Percentiles rank a stretch among this genome's conserved stretches.
These are phyloP conservation scores for Acanthosoma haemorrhoidale DNA, from an alignment of 2,888 invertebrate species.

Conservation along the genomic window DNA sequence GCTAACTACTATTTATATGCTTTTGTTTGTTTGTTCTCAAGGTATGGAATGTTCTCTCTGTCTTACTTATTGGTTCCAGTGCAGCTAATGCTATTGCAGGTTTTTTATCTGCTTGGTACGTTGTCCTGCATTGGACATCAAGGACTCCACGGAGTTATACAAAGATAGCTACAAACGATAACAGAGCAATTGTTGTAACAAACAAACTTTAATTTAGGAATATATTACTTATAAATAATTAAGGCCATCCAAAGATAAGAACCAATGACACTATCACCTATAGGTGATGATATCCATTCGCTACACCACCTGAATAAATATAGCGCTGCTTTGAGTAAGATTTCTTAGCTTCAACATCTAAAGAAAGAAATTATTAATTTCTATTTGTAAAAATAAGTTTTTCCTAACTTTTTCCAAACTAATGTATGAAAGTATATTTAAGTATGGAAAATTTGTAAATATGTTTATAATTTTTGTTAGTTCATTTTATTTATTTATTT, in stretches of 20 bases:
- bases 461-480: not conserved
- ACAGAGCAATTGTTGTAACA: conserved; percentile 41
- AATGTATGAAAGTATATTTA: not conserved
- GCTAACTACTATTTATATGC: too few species aligned
- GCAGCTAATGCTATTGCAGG: conserved; percentile 47
- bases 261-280: not conserved
- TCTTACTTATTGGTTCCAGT: conserved; percentile 47
- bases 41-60: conserved; percentile 45
- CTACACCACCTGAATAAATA: too few species aligned
- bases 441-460: not conserved
- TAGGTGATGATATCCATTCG: too few species aligned
- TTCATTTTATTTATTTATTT: too few species aligned
- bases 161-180: conserved; percentile 45
- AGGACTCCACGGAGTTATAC: conserved; percentile 46
- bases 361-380: not conserved
- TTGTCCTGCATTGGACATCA: conserved; percentile 49
- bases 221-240: not conserved
- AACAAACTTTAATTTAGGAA: conserved; percentile 28
- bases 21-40: conserved; percentile 18
- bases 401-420: too few species aligned
- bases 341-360: not conserved
- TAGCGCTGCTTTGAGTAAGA: conserved; percentile 4
- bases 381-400: too few species aligned
- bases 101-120: conserved; percentile 47
- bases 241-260: conserved; percentile 16